A percentile compares a stretch with the other conserved stretches of the same genome.
These are phyloP conservation scores for Lepidostoma basale DNA, from an alignment of 1,140 invertebrate genomes.

Conservation along the genomic window DNA sequence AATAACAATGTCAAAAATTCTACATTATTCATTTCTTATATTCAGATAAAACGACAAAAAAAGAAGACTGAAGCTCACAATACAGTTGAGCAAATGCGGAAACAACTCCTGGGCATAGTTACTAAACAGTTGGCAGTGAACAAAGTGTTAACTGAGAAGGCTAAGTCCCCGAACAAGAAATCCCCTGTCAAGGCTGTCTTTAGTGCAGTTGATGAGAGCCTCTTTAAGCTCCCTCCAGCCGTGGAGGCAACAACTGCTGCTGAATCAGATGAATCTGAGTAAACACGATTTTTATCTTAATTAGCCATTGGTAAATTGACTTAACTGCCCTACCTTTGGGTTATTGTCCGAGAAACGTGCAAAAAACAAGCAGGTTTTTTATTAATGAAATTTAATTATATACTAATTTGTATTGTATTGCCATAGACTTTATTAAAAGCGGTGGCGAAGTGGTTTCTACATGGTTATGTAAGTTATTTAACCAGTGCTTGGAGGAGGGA, in stretches of 20 bases:
- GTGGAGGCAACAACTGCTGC: constrained; percentile 48
- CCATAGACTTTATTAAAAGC: too few species aligned
- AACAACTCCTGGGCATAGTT: constrained; percentile 69
- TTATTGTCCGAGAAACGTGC: too few species aligned
- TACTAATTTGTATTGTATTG: too few species aligned
- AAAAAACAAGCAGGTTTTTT: too few species aligned
- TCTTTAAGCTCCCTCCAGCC: constrained; percentile 76
- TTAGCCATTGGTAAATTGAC: too few species aligned
- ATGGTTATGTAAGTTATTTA: too few species aligned
- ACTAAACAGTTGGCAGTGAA: constrained; percentile 67
- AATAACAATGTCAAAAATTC: too few species aligned
- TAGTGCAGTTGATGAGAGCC: constrained; percentile 61
- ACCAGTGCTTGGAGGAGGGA: too few species aligned
- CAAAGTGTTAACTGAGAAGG: constrained; percentile 64
- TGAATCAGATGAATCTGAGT: constrained; percentile 45
- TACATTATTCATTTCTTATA: background rate
- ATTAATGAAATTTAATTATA: too few species aligned
- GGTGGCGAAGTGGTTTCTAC: too few species aligned
- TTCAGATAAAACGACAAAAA: constrained; percentile 77
- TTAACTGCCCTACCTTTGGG: too few species aligned
- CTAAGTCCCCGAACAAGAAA: constrained; percentile 54
- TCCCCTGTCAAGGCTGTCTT: constrained; percentile 38
- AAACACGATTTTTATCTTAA: too few species aligned
- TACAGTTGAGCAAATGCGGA: constrained; percentile 73
- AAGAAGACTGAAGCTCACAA: constrained; percentile 75